Evolutionary conservation across 2,888 invertebrate genomes (phyloP), one percentile per base, ranked within the genome.

Genomic region (Meganola albula): DNA sequence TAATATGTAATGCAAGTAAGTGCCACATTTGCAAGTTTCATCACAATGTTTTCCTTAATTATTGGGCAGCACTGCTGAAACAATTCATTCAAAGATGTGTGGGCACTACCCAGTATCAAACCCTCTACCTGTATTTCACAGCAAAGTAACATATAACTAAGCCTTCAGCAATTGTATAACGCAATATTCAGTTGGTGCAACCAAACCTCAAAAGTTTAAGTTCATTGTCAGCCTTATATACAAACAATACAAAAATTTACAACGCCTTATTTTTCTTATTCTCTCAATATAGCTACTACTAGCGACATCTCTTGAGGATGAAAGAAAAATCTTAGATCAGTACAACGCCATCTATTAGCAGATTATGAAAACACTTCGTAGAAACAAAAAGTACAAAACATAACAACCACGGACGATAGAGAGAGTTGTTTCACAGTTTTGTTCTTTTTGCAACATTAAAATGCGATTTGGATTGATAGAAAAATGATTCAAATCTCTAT

Each of bases 381-480:
- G 10, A 12, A n/a, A 39, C 34, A 37, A 53, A 60, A 59, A 54
- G 45, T 55, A 58, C 58, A 69, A 64, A 58, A 51, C 39, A 27
- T 45, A 59, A 53, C 48, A 41, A 16, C 27, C 10, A 31, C 32
- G 11, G 34, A 63, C 82, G 66, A 61, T 70, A 83, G 83, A 79
- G 74, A 63, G 79, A 53, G 78, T 65, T 76, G 57, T 59, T 63
- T 59, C 65, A 31, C 3, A n/a, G 34, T 58, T 67, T 69, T 63
- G 60, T 58, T 55, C 58, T 63, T 66, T 67, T 64, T 50, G 11
- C 8, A 12, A 14, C n/a, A 8, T 53, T 31, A 40, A 27, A 3
- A 14, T 21, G 24, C 31, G 10, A 24, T 43, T 34, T 30, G n/a
- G n/a, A n/a, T n/a, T n/a, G 10, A 31, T 43, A 40, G 16, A 37